Conservation (phyloP, 30 jellyfish, hydroid and myxozoan species). For the Aurelia sp. region DNA sequence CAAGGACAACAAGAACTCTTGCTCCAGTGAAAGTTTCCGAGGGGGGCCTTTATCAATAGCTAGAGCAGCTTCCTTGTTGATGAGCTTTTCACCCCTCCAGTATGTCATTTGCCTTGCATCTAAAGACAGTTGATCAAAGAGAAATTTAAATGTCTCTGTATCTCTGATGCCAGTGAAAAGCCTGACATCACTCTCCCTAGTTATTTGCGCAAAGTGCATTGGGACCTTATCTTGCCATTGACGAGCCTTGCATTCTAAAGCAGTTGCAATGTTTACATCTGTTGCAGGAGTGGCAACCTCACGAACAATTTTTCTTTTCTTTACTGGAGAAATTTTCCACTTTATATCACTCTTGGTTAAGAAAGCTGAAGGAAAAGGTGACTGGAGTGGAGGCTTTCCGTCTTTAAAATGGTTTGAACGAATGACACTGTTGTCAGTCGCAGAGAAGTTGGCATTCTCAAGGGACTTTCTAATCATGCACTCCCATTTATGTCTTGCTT, state of each 20-base stretch:
- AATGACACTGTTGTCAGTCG: neutral
- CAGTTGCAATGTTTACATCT: no score
- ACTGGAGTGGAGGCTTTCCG: conserved; percentile 47
- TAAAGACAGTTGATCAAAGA: neutral
- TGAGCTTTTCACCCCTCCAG: neutral
- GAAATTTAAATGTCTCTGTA: neutral
- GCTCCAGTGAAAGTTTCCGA: conserved; percentile 9
- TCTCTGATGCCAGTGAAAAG: conserved; percentile 34
- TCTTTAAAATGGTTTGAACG: conserved; percentile 59
- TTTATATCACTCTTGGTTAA: conserved; percentile 30
- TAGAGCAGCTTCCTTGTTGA: neutral
- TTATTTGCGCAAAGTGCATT: conserved; percentile 46
- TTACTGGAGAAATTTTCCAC: neutral
- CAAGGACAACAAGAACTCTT: neutral
- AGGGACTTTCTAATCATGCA: neutral
- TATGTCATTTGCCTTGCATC: neutral
- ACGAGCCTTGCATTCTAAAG: no score
- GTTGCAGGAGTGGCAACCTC: no score
- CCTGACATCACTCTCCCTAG: conserved; percentile 56
- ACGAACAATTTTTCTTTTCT: neutral
- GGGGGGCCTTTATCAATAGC: neutral
- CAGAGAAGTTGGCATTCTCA: neutral
- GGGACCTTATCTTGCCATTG: neutral
- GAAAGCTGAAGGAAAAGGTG: conserved; percentile 29
- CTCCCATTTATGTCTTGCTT: neutral